Percentiles rank a stretch among this genome's conserved stretches.
These are phyloP conservation scores for Lacanobia wlatinum DNA, from an alignment of 2,888 invertebrate species.

Conservation along the genomic window DNA sequence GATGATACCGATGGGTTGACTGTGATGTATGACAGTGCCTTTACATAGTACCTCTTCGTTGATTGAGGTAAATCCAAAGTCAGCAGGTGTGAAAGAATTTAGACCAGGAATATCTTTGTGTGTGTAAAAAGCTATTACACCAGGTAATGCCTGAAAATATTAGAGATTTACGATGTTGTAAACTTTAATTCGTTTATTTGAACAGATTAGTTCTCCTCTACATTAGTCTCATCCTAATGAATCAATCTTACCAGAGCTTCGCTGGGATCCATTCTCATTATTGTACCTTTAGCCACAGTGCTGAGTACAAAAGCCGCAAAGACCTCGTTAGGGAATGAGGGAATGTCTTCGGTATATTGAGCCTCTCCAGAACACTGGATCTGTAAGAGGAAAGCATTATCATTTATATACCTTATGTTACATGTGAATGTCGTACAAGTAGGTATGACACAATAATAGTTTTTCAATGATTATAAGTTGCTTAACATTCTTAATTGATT, in stretches of 20 bases:
- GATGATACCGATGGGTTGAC: constrained; percentile 81
- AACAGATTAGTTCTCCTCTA: too few species aligned
- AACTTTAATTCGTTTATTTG: too few species aligned
- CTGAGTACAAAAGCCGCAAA: constrained; percentile 92
- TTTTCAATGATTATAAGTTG: too few species aligned
- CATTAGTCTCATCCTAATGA: background rate
- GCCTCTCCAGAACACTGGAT: constrained; percentile 93
- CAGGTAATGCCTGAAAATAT: constrained; percentile 87
- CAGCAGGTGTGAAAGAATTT: constrained; percentile 87
- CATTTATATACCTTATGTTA: background rate
- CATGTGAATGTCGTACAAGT: too few species aligned
- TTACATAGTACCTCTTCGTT: constrained; percentile 78
- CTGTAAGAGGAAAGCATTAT: constrained; percentile 56
- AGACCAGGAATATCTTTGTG: constrained; percentile 92
- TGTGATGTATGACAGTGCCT: constrained; percentile 67
- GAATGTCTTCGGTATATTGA: constrained; percentile 92
- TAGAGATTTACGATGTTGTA: background rate
- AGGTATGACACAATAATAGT: too few species aligned
- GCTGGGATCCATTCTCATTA: constrained; percentile 90
- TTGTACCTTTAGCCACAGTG: constrained; percentile 87
- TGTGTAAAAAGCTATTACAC: constrained; percentile 91
- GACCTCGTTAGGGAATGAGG: constrained; percentile 90
- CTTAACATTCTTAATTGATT: too few species aligned
- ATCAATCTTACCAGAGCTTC: constrained; percentile 90
- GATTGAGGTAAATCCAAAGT: constrained; percentile 16